Percentiles rank a stretch among this genome's conserved stretches.
These are phyloP conservation scores for Tenthredo distinguenda DNA, from an alignment of 2,888 invertebrate species.

Conservation along the genomic window DNA sequence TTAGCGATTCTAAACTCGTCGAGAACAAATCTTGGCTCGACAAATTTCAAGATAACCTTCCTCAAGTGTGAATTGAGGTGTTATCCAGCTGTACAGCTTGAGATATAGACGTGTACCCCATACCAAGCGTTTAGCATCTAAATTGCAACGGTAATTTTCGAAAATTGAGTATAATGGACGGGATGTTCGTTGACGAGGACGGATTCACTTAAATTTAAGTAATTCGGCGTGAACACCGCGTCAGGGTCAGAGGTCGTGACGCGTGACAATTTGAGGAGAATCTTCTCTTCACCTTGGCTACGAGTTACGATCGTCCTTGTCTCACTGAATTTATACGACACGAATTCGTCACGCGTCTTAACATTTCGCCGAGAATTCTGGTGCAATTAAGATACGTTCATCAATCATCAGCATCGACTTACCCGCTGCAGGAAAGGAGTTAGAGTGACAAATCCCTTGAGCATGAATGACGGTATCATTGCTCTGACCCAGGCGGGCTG, in stretches of 20 bases:
- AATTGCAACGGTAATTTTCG: slow-evolving; percentile 22
- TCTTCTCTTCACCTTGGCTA: slow-evolving; percentile 35
- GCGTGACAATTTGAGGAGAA: slow-evolving; percentile 28
- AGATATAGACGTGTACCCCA: neutral
- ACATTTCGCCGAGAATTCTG: neutral
- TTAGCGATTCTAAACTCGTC: neutral
- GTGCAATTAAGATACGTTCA: neutral
- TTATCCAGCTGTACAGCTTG: neutral
- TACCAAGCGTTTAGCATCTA: slow-evolving; percentile 10
- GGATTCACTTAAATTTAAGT: slow-evolving; percentile 39
- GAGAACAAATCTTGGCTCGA: neutral
- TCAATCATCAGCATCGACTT: slow-evolving; percentile 67
- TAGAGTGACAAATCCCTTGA: slow-evolving; percentile 88
- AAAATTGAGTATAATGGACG: slow-evolving; percentile 44
- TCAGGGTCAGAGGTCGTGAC: slow-evolving; percentile 18
- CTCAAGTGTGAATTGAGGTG: neutral
- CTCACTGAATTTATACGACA: neutral
- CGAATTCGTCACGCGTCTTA: neutral
- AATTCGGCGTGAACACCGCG: slow-evolving; percentile 1
- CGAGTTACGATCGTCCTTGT: neutral
- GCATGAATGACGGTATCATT: slow-evolving; percentile 89
- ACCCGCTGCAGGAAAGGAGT: slow-evolving; percentile 92
- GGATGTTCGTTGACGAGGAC: slow-evolving; percentile 29
- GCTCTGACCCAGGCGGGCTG: slow-evolving; percentile 87
- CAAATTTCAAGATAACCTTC: neutral